Percentiles rank a stretch among this genome's conserved stretches.
Evolutionary conservation across 1,140 invertebrate genomes (phyloP).

Genomic region (Prorops nasuta): DNA sequence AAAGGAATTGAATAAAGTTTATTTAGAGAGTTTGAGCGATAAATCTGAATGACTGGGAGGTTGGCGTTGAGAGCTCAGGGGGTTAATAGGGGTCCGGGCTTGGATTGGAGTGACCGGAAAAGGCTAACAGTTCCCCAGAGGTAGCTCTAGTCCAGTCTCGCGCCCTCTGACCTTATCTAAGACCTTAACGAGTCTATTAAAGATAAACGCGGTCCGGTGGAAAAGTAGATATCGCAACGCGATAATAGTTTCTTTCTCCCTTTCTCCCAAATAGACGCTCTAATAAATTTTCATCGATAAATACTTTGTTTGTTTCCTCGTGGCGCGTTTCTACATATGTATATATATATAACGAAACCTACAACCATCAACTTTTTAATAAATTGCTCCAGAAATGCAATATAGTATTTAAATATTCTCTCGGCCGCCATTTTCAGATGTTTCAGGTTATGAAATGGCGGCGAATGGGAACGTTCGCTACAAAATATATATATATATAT

Average conservation of each 20-base stretch:
- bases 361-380: neutral
- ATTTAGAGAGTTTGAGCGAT: too few relatives aligned
- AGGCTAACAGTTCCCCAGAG: conserved; percentile 39
- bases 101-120: conserved; percentile 37
- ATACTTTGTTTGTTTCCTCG: neutral
- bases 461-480: too few relatives aligned
- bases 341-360: too few relatives aligned
- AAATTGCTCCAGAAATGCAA: neutral
- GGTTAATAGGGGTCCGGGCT: conserved; percentile 32
- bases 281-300: neutral
- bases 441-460: neutral
- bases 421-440: neutral
- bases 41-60: conserved; percentile 18
- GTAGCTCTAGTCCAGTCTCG: conserved; percentile 9
- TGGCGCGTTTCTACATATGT: neutral
- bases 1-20: too few relatives aligned
- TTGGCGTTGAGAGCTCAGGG: conserved; percentile 7
- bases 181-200: conserved; percentile 41
- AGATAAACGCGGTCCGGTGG: conserved; percentile 37
- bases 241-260: conserved; percentile 23
- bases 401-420: neutral
- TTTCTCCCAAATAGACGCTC: conserved; percentile 6
- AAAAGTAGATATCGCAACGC: conserved; percentile 36
- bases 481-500: too few relatives aligned
- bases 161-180: conserved; percentile 25